These are phyloP conservation scores for Oncorhynchus masou DNA, from an alignment of 2,113 vertebrate genomes.

Conservation along the genomic window DNA sequence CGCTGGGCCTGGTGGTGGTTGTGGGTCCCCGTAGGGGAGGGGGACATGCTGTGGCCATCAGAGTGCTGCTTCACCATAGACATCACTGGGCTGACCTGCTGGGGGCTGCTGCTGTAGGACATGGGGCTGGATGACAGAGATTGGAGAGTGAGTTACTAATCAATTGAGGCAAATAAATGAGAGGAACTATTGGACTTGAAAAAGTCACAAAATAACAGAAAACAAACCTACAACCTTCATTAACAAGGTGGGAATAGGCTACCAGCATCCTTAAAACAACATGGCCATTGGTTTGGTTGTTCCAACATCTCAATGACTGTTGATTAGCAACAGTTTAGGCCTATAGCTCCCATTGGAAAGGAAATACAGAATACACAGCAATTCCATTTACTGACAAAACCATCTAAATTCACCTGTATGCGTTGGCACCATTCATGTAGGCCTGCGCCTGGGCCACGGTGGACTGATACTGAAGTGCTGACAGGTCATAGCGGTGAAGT, in stretches of 20 bases:
- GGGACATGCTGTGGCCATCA: constrained; percentile 34
- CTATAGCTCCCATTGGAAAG: not conserved
- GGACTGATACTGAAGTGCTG: constrained; percentile 32
- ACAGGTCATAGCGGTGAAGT: constrained; percentile 51
- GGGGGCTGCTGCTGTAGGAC: constrained; percentile 47
- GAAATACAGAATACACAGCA: not conserved
- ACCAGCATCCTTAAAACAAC: no score
- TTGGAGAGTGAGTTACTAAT: not conserved
- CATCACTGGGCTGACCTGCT: constrained; percentile 48
- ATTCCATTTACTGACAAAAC: not conserved
- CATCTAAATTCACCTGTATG: constrained; percentile 46
- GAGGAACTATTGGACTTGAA: no score
- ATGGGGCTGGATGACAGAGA: constrained; percentile 37
- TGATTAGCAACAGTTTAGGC: no score
- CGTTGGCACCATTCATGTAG: constrained; percentile 52
- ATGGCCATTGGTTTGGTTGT: no score
- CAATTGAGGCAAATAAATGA: not conserved
- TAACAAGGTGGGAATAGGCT: no score
- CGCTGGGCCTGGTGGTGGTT: constrained; percentile 15
- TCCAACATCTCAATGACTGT: no score
- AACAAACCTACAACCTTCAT: no score
- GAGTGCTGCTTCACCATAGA: constrained; percentile 43
- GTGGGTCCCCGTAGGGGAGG: constrained; percentile 33
- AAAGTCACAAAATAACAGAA: no score
- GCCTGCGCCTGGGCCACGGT: constrained; percentile 43